A percentile compares a stretch with the other conserved stretches of the same genome.
These are phyloP conservation scores for Calameuta filiformis DNA, from an alignment of 2,888 invertebrate genomes.

Conservation along the genomic window DNA sequence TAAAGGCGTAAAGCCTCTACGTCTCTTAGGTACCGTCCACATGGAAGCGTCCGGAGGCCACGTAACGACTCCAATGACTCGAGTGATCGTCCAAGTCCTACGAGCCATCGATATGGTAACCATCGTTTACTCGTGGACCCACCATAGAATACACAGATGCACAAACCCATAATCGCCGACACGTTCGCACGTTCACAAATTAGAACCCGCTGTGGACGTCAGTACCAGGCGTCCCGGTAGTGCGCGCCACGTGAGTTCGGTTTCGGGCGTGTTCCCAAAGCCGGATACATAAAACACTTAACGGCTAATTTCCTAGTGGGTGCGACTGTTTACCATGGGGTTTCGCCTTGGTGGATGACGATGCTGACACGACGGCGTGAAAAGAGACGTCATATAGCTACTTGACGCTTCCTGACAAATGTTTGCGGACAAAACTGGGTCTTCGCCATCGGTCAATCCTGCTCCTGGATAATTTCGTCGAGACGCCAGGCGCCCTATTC, in stretches of 20 bases:
- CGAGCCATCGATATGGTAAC: neutral
- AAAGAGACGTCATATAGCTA: conserved; percentile 31
- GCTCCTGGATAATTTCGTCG: conserved; percentile 32
- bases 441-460: conserved; percentile 30
- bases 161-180: neutral
- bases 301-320: conserved; percentile 55
- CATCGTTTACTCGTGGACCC: neutral
- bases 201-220: conserved; percentile 18
- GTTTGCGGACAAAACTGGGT: conserved; percentile 22
- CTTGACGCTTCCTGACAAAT: conserved; percentile 57
- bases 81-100: neutral
- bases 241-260: conserved; percentile 33
- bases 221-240: neutral
- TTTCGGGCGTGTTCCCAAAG: conserved; percentile 25
- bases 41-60: neutral
- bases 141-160: neutral
- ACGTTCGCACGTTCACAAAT: conserved; percentile 23
- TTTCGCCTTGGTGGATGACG: conserved; percentile 12
- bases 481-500: conserved; percentile 48
- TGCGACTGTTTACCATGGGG: conserved; percentile 28
- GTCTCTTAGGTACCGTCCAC: neutral
- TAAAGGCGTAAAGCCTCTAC: neutral
- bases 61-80: neutral
- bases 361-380: conserved; percentile 10
- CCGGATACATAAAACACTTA: conserved; percentile 60